Evolutionary conservation across 2,888 invertebrate genomes (phyloP), one percentile per base, ranked within the genome.

Genomic region (Leptinotarsa juncta): DNA sequence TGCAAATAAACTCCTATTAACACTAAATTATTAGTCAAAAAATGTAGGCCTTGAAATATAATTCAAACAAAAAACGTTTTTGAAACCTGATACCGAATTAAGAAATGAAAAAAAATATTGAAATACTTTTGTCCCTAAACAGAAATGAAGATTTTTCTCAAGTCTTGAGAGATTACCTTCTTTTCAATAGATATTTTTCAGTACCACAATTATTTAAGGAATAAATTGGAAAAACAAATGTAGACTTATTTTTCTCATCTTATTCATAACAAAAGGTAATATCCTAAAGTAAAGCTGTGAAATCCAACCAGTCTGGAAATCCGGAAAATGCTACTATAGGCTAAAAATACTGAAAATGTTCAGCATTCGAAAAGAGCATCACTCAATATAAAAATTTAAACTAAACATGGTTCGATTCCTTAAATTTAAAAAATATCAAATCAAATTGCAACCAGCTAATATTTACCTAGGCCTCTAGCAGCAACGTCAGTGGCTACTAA

Each of bases 401-500:
- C 78, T 77, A 70, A 78, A 78, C 81, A 81, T 81, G 80, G 81
- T 77, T 76, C 72, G 75, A 78, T 77, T 75, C 75, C 68, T 57
- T 49, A 70, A 32, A 70, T n/a, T 55, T 51, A 26, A 32, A 32
- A 55, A 67, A 32, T 60, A 69, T 14, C 26, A 51, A 51, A 18
- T 66, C 14, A 53, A 26, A n/a, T 32, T 50, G 15, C 55, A n/a
- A 16, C 48, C 2, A 51, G 14, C 32, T 32, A 67, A 74, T 50
- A 92, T 94, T 92, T 91, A 97, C 97, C 97, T 88, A 98, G 91
- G 86, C 98, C 98, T 86, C 98, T 92, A 70, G 98, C 98, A 82
- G 98, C 98, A 86, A 99, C 98, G 90, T 99, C 98, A 77, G 98
- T 99, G 84, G 98, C 98, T 81, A 98, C 96, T 82, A 98, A 91